A percentile compares a stretch with the other conserved stretches of the same genome.
phyloP scores from a whole-genome alignment of 1,140 invertebrate species.

The Aphelenchoides avenae region DNA sequence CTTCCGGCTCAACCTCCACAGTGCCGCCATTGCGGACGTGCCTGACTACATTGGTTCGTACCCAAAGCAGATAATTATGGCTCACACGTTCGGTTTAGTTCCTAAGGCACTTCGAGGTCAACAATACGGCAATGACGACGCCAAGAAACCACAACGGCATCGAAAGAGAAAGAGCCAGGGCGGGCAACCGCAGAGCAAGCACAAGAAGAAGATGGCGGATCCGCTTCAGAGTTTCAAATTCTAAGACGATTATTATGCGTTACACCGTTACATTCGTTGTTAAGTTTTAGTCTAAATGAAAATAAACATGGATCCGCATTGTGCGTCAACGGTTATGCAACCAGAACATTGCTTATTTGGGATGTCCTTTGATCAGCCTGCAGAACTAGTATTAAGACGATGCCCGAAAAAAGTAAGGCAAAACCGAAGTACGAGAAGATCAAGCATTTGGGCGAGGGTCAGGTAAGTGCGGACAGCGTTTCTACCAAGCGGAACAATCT shows the following conservation, averaged over 20 bases:
- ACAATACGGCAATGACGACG: conserved; percentile 26
- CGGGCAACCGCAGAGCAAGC: conserved; percentile 2
- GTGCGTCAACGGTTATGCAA: too few species aligned
- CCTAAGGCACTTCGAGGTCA: conserved; percentile 50
- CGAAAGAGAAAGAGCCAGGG: neutral
- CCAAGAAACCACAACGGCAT: conserved; percentile 1
- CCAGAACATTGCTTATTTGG: too few species aligned
- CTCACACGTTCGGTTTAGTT: conserved; percentile 44
- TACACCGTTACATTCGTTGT: too few species aligned
- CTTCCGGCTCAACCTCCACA: conserved; percentile 77
- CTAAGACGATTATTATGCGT: too few species aligned
- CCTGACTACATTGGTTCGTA: conserved; percentile 77
- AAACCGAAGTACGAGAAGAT: conserved; percentile 69
- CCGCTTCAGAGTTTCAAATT: conserved; percentile 19
- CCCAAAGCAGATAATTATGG: neutral
- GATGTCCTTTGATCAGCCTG: too few species aligned
- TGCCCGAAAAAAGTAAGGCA: too few species aligned
- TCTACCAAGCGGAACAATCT: neutral
- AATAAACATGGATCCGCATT: too few species aligned
- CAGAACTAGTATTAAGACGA: too few species aligned
- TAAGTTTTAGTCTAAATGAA: too few species aligned
- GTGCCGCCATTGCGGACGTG: conserved; percentile 77
- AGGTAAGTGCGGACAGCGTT: conserved; percentile 5
- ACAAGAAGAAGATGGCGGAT: conserved; percentile 6
- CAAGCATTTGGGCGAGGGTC: conserved; percentile 69